phyloP scores from a whole-genome alignment of 2,797 vertebrate species.

The Pristis pectinata region DNA sequence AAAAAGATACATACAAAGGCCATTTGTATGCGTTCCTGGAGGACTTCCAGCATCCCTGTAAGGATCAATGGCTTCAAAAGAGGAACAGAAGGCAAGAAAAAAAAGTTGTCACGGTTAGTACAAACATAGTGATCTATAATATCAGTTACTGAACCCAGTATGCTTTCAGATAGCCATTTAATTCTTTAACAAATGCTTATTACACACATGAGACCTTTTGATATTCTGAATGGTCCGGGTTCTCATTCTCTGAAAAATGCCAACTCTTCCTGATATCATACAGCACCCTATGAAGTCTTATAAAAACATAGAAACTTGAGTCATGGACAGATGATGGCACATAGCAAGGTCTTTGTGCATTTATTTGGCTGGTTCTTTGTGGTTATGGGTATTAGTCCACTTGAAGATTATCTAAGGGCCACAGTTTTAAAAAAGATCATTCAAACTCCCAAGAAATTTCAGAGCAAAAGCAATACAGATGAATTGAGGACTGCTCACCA shows the following conservation, averaged over 20 bases:
- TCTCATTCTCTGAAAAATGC: neutral
- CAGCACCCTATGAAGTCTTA: neutral
- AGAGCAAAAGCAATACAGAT: neutral
- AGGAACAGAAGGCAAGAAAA: neutral
- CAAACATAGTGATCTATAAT: neutral
- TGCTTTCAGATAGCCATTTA: neutral
- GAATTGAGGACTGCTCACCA: neutral
- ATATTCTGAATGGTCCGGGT: neutral
- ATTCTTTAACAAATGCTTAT: neutral
- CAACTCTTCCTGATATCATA: neutral
- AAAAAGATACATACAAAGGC: neutral
- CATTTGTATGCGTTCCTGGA: neutral
- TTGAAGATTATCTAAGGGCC: neutral
- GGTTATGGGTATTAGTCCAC: neutral
- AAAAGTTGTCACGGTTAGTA: neutral
- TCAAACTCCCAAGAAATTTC: neutral
- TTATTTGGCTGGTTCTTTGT: neutral
- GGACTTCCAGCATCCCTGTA: neutral
- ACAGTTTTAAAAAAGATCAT: neutral
- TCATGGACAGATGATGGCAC: neutral
- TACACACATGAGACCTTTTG: neutral
- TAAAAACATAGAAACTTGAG: neutral
- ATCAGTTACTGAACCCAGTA: neutral
- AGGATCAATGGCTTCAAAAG: neutral
- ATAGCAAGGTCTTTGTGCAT: neutral